Base-by-base conservation (phyloP, 2,888 invertebrate genomes). In the Polia nebulosa region DNA sequence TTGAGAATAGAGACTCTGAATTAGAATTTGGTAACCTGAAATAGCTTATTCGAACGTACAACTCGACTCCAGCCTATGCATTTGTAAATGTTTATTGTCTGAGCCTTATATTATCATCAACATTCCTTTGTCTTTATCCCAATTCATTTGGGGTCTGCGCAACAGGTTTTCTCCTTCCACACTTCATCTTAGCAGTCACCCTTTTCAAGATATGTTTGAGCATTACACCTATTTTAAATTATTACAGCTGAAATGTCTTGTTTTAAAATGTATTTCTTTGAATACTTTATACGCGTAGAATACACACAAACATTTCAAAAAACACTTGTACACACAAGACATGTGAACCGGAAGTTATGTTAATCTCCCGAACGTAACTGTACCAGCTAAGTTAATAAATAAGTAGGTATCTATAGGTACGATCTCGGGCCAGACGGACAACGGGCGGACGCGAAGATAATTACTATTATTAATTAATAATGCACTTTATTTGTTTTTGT, bases 401-500 rank as follows among this genome's bases (percentile, higher is more conserved):
- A 20, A n/a, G 20, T 13, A 32, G 29, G 13, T 29, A 36, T 7
- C 6, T 22, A n/a, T n/a, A 17, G 62, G 51, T 32, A 62, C 13
- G 15, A 52, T 52, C 29, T 25, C 29, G 17, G 36, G 25, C 44
- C 44, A 17, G 17, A 47, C 17, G 22, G 72, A 25, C 32, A 7
- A 36, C 36, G 15, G 34, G 41, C 22, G 13, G 49, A 61, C 41
- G 13, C 4, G 47, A 25, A 74, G 11, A 29, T 47, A 70, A 20
- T 34, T 53, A 45, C 20, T 53, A 55, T 34, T 55, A 22, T 63
- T 64, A 49, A 73, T 55, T 74, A 7, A 20, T 27, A 55, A 39
- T n/a, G 27, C 11, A 72, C 1, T 72, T 61, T 29, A 41, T 51
- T 25, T 45, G n/a, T 70, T 74, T 64, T 55, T 25, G 17, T 36